These are phyloP conservation scores for Meiosimyza platycephala DNA, from an alignment of 2,888 invertebrate species.

Conservation along the genomic window DNA sequence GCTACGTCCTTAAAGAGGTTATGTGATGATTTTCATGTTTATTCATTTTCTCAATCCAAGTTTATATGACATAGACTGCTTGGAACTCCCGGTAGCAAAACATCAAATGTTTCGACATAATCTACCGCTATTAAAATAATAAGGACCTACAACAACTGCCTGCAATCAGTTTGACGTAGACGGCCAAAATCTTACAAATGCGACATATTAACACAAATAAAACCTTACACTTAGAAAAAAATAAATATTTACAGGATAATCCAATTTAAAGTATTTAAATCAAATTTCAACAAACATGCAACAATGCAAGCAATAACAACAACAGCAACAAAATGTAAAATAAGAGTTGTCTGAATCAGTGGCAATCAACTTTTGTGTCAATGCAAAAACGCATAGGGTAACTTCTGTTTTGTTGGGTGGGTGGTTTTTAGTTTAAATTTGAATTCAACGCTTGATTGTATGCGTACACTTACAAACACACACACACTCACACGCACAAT, in stretches of 20 bases:
- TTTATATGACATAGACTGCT: no score
- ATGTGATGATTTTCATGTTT: no score
- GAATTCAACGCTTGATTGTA: conserved; percentile 37
- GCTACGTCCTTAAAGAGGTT: no score
- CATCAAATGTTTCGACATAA: no score
- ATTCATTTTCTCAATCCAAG: no score
- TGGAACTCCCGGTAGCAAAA: no score
- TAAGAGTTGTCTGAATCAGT: conserved; percentile 35
- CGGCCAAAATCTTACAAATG: conserved; percentile 20
- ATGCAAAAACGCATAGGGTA: neutral
- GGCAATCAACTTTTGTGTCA: conserved; percentile 35
- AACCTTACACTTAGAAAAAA: conserved; percentile 14
- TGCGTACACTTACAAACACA: neutral
- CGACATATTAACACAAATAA: neutral
- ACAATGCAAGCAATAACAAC: conserved; percentile 37
- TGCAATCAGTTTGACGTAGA: neutral
- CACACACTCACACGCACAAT: neutral
- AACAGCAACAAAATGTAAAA: conserved; percentile 43
- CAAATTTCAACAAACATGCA: conserved; percentile 61
- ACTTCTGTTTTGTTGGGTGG: conserved; percentile 12
- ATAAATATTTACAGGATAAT: conserved; percentile 63
- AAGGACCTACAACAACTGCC: no score
- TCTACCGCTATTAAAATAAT: no score
- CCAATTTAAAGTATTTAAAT: conserved; percentile 67
- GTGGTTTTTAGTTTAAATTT: conserved; percentile 30